Percentiles rank a stretch among this genome's conserved stretches.
Evolutionary conservation across 1,140 invertebrate species (phyloP).

Genomic region (Lepidotrigona ventralis): DNA sequence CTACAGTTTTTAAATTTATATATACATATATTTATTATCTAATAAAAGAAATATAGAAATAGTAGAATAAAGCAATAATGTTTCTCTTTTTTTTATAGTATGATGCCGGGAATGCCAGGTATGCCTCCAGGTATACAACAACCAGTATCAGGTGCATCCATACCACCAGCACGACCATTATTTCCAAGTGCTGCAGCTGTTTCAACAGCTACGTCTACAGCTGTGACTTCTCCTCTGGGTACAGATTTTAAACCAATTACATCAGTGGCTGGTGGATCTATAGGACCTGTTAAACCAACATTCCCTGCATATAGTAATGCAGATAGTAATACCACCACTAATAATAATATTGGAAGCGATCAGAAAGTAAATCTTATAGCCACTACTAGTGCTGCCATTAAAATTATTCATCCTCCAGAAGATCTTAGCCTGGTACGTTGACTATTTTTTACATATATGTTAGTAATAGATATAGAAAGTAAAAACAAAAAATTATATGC

Average conservation of each 20-base stretch:
- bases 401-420: conserved; percentile 96
- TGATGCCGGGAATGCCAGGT: conserved; percentile 80
- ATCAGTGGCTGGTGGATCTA: conserved; percentile 78
- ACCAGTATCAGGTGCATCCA: conserved; percentile 82
- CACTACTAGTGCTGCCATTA: conserved; percentile 90
- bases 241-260: conserved; percentile 85
- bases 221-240: conserved; percentile 81
- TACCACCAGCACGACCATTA: conserved; percentile 84
- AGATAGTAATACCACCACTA: conserved; percentile 73
- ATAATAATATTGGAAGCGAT: conserved; percentile 74
- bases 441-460: not conserved
- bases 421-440: conserved; percentile 90
- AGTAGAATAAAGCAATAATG: conserved; percentile 13
- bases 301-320: conserved; percentile 86
- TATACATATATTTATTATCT: not conserved
- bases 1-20: conserved; percentile 20
- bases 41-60: conserved; percentile 35
- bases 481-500: conserved; percentile 8
- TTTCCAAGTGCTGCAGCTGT: conserved; percentile 86
- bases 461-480: not conserved
- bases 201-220: conserved; percentile 81
- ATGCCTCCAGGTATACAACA: conserved; percentile 81
- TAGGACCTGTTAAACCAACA: conserved; percentile 85
- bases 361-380: conserved; percentile 88
- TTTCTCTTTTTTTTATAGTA: conserved; percentile 71